Evolutionary conservation across 2,888 invertebrate genomes (phyloP).

Genomic region (Latrodectus hesperus): DNA sequence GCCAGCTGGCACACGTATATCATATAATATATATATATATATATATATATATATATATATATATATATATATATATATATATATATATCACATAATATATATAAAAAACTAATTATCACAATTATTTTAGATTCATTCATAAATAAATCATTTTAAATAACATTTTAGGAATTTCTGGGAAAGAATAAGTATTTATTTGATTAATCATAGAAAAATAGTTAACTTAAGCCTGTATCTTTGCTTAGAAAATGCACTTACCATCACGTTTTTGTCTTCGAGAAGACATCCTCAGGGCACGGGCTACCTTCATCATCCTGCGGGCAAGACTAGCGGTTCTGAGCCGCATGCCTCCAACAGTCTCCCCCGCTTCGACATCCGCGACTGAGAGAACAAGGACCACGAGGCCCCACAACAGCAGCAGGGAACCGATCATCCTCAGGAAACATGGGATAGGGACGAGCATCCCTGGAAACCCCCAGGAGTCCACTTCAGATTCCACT

Average conservation of each 20-base stretch:
- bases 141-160: too few species aligned
- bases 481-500: background rate
- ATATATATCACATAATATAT: too few species aligned
- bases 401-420: slow-evolving; percentile 3
- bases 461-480: background rate
- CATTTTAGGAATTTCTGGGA: too few species aligned
- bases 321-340: slow-evolving; percentile 24
- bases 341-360: slow-evolving; percentile 8
- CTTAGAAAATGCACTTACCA: slow-evolving; percentile 20
- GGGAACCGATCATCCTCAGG: background rate
- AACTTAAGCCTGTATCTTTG: background rate
- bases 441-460: background rate
- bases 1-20: too few species aligned
- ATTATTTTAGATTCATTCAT: too few species aligned
- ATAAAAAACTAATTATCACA: too few species aligned
- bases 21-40: too few species aligned
- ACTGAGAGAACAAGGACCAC: slow-evolving; percentile 12
- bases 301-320: slow-evolving; percentile 34
- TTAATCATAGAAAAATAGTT: too few species aligned
- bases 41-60: too few species aligned
- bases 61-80: too few species aligned
- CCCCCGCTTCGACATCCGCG: slow-evolving; percentile 8
- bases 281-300: slow-evolving; percentile 41
- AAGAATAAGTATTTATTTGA: too few species aligned
- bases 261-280: slow-evolving; percentile 43